These are phyloP conservation scores for Serilophus lunatus DNA, from an alignment of 2,113 vertebrate genomes.

Conservation along the genomic window DNA sequence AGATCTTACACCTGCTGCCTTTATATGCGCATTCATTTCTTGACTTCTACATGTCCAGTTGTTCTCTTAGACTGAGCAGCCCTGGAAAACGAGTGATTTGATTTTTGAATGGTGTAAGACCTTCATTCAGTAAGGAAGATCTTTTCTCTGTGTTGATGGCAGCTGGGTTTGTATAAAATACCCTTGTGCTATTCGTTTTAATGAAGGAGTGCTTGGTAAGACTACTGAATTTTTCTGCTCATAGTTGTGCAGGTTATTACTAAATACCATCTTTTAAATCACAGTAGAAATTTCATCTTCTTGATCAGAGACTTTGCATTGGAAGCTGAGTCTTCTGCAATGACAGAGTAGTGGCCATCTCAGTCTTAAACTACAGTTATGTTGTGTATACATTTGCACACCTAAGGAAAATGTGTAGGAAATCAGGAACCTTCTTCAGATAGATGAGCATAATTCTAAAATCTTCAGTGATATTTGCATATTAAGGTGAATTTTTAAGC, in stretches of 20 bases:
- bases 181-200: not conserved
- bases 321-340: not conserved
- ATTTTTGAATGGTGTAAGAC: not conserved
- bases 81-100: not conserved
- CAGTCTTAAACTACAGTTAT: not conserved
- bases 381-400: not conserved
- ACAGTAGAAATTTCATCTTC: not conserved
- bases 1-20: not conserved
- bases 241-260: not conserved
- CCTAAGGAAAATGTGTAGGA: not conserved
- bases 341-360: not conserved
- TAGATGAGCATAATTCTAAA: not conserved
- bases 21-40: not conserved
- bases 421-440: not conserved
- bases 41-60: not conserved
- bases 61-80: not conserved
- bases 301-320: not conserved
- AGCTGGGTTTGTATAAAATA: not conserved
- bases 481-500: not conserved
- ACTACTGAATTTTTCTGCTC: not conserved
- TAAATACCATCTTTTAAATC: not conserved
- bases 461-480: not conserved
- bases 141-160: not conserved
- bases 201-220: not conserved
- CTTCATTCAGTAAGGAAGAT: not conserved